phyloP scores from a whole-genome alignment of 2,797 vertebrate genomes.

The Odontamblyopus rebecca region DNA sequence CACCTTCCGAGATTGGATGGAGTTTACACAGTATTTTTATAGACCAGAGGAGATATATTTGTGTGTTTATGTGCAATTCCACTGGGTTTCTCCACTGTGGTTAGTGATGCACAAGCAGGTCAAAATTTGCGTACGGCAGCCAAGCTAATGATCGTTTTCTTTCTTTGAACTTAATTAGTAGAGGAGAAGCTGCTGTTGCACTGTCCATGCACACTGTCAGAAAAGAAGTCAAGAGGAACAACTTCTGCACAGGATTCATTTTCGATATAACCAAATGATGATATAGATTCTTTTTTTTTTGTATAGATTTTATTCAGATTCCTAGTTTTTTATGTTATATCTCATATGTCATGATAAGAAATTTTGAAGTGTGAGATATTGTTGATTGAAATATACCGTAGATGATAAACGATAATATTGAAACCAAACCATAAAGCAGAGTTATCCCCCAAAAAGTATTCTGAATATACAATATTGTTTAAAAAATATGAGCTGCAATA shows the following conservation, averaged over 20 bases:
- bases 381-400: too few species aligned
- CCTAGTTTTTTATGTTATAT: too few species aligned
- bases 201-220: slow-evolving; percentile 8
- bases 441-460: too few species aligned
- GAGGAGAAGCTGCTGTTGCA: slow-evolving; percentile 22
- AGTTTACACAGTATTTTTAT: slow-evolving; percentile 35
- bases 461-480: too few species aligned
- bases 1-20: slow-evolving; percentile 12
- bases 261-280: too few species aligned
- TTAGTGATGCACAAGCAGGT: slow-evolving; percentile 36
- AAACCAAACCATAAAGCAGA: too few species aligned
- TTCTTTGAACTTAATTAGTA: slow-evolving; percentile 51
- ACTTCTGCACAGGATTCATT: too few species aligned
- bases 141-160: slow-evolving; percentile 36
- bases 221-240: neutral
- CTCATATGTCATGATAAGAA: too few species aligned
- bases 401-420: too few species aligned
- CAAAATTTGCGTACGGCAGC: slow-evolving; percentile 25
- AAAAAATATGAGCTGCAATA: too few species aligned
- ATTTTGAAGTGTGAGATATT: too few species aligned
- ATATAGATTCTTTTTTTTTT: neutral
- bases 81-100: slow-evolving; percentile 14
- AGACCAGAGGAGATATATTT: neutral
- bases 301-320: neutral
- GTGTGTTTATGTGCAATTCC: slow-evolving; percentile 18